Evolutionary conservation across 2,797 vertebrate species (phyloP).

Genomic region (Streptopelia turtur): DNA sequence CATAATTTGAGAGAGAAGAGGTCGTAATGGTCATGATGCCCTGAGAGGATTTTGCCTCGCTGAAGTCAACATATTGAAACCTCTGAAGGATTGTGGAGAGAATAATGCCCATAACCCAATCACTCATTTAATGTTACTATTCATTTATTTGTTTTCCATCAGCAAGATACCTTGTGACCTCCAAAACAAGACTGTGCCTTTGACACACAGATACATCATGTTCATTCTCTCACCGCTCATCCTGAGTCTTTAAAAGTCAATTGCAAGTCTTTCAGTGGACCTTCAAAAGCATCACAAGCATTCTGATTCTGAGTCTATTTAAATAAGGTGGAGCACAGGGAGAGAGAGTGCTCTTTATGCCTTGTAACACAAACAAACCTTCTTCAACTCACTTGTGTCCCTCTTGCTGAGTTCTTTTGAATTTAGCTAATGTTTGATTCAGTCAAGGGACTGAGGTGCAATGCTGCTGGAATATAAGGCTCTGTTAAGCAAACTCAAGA

Average conservation of each 20-base stretch:
- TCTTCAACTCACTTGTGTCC: neutral
- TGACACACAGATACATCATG: neutral
- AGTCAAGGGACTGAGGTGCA: neutral
- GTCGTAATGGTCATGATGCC: conserved; percentile 50
- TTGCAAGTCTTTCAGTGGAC: neutral
- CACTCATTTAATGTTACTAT: conserved; percentile 19
- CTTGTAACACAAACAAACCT: neutral
- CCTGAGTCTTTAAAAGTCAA: neutral
- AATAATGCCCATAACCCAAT: conserved; percentile 11
- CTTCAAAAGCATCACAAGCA: neutral
- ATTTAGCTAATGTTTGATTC: neutral
- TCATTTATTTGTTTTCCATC: conserved; percentile 21
- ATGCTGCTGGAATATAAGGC: neutral
- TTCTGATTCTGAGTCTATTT: neutral
- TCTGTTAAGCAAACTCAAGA: neutral
- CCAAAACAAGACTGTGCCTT: conserved; percentile 23
- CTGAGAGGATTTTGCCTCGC: conserved; percentile 52
- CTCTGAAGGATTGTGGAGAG: conserved; percentile 33
- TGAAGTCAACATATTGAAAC: conserved; percentile 47
- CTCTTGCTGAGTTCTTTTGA: neutral
- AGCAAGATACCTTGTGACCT: neutral
- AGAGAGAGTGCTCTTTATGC: neutral
- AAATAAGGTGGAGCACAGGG: neutral
- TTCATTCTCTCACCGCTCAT: neutral
- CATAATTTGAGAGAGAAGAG: conserved; percentile 56